These are phyloP conservation scores for Macrosteles quadrilineatus DNA, from an alignment of 1,140 invertebrate genomes.

Conservation along the genomic window DNA sequence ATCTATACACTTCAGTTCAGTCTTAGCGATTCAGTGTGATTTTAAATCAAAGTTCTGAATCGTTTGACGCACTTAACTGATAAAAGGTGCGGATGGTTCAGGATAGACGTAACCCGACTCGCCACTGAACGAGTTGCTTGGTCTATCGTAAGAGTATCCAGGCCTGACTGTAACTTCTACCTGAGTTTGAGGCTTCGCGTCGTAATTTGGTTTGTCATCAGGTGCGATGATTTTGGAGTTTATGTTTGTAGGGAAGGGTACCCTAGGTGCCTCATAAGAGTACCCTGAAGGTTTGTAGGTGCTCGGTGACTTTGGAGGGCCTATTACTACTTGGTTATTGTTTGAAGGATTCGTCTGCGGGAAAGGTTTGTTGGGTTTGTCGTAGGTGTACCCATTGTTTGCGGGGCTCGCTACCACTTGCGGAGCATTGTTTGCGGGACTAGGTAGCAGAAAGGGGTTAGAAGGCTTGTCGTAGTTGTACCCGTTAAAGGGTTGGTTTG, in stretches of 20 bases:
- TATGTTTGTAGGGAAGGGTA: slow-evolving; percentile 5
- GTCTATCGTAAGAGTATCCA: slow-evolving; percentile 3
- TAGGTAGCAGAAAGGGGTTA: not conserved
- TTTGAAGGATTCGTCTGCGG: not conserved
- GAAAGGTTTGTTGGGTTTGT: not conserved
- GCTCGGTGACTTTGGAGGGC: too few relatives aligned
- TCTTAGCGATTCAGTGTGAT: too few relatives aligned
- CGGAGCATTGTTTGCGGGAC: not conserved
- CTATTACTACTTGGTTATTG: too few relatives aligned
- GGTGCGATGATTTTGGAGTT: not conserved
- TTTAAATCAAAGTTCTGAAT: too few relatives aligned
- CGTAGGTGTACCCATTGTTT: slow-evolving; percentile 7
- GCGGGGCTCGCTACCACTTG: not conserved
- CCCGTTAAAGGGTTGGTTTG: not conserved
- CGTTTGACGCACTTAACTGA: too few relatives aligned
- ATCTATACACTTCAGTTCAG: too few relatives aligned
- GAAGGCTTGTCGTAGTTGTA: slow-evolving; percentile 3
- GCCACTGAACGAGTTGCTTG: not conserved
- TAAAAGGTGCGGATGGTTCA: not conserved
- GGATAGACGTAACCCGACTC: not conserved
- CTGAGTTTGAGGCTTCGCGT: not conserved
- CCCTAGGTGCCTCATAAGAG: not conserved
- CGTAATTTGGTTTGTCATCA: not conserved
- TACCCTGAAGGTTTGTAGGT: not conserved
- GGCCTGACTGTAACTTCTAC: not conserved